A percentile compares a stretch with the other conserved stretches of the same genome.
phyloP scores from a whole-genome alignment of 2,113 vertebrate species.

The Dipodomys ordii region DNA sequence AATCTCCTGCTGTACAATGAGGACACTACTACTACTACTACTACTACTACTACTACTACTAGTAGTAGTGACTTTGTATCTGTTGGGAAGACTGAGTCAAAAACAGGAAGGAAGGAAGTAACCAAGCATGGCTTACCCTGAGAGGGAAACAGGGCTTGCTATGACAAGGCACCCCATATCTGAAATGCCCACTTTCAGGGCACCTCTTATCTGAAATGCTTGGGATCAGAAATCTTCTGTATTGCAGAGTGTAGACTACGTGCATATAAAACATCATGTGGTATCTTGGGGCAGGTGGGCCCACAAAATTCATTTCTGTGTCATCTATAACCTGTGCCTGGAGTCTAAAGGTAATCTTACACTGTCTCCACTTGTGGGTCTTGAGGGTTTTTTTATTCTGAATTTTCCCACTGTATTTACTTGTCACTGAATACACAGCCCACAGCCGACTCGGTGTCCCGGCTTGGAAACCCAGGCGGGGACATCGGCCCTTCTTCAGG shows the following conservation, averaged over 20 bases:
- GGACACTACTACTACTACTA: background rate
- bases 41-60: too few species aligned
- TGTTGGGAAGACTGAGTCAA: background rate
- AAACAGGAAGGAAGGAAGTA: background rate
- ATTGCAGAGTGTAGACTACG: background rate
- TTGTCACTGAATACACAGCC: too few species aligned
- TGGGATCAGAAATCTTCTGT: background rate
- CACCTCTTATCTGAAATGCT: background rate
- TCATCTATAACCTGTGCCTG: background rate
- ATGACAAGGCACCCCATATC: background rate
- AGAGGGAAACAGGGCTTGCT: background rate
- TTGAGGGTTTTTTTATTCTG: background rate
- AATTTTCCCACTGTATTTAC: background rate
- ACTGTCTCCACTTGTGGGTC: background rate
- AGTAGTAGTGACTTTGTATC: background rate
- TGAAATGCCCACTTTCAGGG: background rate
- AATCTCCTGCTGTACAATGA: background rate
- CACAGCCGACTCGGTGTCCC: background rate
- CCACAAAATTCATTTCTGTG: background rate
- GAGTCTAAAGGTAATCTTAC: background rate
- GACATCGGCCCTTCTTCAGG: background rate
- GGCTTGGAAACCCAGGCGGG: background rate
- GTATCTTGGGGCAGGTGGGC: background rate
- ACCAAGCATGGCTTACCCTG: background rate
- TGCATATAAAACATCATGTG: background rate